Evolutionary conservation across 2,113 vertebrate species (phyloP).

Genomic region (Rhinopomastus cyanomelas): DNA sequence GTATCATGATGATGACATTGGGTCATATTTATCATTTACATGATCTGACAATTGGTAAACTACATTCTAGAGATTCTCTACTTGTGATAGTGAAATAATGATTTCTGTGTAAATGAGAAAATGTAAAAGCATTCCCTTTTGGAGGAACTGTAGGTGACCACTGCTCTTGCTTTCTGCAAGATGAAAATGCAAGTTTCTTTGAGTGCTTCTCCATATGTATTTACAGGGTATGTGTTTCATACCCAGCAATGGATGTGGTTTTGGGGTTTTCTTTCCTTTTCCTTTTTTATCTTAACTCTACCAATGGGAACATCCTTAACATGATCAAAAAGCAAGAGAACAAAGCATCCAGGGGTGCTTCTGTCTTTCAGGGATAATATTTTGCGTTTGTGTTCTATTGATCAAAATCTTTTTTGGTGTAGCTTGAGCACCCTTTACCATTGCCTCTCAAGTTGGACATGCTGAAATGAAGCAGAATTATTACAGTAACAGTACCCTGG

Average conservation of each 20-base stretch:
- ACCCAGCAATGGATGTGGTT: not conserved
- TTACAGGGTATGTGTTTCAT: not conserved
- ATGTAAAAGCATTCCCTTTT: not conserved
- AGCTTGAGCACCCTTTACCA: not conserved
- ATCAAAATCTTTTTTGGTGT: not conserved
- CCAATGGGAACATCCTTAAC: not conserved
- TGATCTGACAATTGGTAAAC: not conserved
- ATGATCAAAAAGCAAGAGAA: not conserved
- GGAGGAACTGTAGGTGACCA: not conserved
- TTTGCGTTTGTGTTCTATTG: not conserved
- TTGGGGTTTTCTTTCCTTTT: not conserved
- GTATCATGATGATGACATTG: rapidly evolving
- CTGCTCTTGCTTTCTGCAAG: not conserved
- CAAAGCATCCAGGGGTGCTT: not conserved
- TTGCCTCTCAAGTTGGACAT: not conserved
- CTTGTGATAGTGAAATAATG: not conserved
- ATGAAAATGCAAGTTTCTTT: not conserved
- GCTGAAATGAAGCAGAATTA: not conserved
- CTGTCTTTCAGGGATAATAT: not conserved
- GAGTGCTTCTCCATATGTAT: not conserved
- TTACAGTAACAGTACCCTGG: not conserved
- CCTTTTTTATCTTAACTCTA: not conserved
- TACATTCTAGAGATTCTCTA: not conserved
- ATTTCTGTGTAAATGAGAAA: not conserved
- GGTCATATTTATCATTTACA: not conserved